Evolutionary conservation across 1,140 invertebrate genomes (phyloP).

Genomic region (Palaemon carinicauda): DNA sequence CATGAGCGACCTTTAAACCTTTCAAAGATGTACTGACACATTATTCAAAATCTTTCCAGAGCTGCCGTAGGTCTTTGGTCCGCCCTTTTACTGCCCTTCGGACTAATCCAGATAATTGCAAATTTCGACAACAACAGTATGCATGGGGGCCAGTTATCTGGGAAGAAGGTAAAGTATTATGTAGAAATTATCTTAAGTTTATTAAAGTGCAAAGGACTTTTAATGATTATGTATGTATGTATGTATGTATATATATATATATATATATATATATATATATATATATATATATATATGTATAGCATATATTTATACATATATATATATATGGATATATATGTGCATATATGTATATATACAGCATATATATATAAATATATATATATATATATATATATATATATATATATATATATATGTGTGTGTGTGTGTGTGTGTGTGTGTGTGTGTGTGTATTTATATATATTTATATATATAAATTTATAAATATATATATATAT

Average conservation of each 20-base stretch:
- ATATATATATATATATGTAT: neutral
- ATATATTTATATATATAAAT: neutral
- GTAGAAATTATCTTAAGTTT: neutral
- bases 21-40: too few relatives aligned
- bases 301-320: too few relatives aligned
- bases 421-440: too few relatives aligned
- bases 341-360: too few relatives aligned
- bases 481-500: neutral
- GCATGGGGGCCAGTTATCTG: conserved; percentile 36
- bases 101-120: conserved; percentile 29
- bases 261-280: neutral
- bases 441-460: neutral
- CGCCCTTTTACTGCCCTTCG: conserved; percentile 38
- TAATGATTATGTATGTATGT: neutral
- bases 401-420: neutral
- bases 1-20: too few relatives aligned
- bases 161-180: conserved; percentile 18
- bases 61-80: conserved; percentile 29
- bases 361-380: neutral
- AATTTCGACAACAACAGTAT: conserved; percentile 41
- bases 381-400: too few relatives aligned
- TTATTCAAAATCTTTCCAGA: conserved; percentile 27
- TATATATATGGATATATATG: too few relatives aligned
- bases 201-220: too few relatives aligned
- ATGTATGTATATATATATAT: neutral